phyloP scores from a whole-genome alignment of 1,140 invertebrate species.

The Tetramorium simillimum region DNA sequence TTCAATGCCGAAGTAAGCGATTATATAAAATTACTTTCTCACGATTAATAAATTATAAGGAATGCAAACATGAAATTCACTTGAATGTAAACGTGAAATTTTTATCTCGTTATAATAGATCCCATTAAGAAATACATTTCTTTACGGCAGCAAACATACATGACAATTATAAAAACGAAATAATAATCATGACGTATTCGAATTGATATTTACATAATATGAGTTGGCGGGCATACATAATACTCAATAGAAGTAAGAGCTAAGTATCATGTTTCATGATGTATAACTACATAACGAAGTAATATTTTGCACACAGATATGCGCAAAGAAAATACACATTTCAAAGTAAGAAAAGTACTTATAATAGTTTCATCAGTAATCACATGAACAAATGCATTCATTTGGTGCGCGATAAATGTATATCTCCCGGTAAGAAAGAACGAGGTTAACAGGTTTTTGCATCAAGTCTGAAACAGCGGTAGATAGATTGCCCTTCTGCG shows the following conservation, averaged over 20 bases:
- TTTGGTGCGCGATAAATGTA: conserved; percentile 16
- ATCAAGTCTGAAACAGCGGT: background rate
- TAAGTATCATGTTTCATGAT: background rate
- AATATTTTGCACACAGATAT: background rate
- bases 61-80: too few relatives aligned
- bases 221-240: background rate
- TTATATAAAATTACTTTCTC: background rate
- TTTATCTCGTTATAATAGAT: background rate
- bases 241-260: background rate
- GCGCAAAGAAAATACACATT: background rate
- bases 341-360: background rate
- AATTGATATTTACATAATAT: conserved; percentile 16
- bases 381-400: background rate
- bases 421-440: conserved; percentile 6
- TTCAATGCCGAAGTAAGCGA: background rate
- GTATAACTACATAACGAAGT: background rate
- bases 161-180: background rate
- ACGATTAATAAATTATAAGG: background rate
- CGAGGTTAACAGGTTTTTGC: conserved; percentile 56
- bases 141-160: background rate
- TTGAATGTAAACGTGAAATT: background rate
- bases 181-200: background rate
- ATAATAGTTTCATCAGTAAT: background rate
- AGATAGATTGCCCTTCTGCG: background rate
- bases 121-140: background rate